These are phyloP conservation scores for Tylochromis polylepis DNA, from an alignment of 2,113 vertebrate genomes.

Conservation along the genomic window DNA sequence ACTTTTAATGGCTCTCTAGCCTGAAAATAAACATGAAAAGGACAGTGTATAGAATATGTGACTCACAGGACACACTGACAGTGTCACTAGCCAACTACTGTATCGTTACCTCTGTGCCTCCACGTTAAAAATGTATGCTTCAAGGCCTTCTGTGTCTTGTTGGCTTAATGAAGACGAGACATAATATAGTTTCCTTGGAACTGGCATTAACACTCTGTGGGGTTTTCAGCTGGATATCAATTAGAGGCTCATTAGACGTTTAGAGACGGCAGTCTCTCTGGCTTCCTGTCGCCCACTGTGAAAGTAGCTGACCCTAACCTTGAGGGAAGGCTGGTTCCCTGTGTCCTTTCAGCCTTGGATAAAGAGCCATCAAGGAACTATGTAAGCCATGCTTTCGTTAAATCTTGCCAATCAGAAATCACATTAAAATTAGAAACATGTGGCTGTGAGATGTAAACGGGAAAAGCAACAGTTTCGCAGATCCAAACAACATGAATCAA, in stretches of 20 bases:
- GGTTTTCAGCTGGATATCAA: conserved; percentile 66
- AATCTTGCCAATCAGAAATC: background rate
- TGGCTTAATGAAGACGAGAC: conserved; percentile 20
- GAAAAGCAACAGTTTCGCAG: background rate
- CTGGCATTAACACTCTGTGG: conserved; percentile 43
- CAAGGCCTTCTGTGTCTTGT: conserved; percentile 25
- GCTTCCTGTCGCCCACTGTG: conserved; percentile 46
- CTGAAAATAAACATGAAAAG: background rate
- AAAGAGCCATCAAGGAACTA: background rate
- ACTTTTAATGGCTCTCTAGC: background rate
- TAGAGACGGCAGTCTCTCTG: conserved; percentile 26
- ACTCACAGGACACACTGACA: background rate
- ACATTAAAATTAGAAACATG: background rate
- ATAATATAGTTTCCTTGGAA: conserved; percentile 19
- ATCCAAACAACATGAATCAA: background rate
- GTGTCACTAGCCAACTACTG: background rate
- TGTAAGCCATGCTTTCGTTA: background rate
- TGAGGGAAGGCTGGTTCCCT: background rate
- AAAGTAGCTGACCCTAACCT: conserved; percentile 46
- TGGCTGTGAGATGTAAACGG: background rate
- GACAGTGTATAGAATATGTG: background rate
- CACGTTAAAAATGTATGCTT: conserved; percentile 36
- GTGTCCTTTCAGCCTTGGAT: background rate
- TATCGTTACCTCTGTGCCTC: background rate
- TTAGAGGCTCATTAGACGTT: conserved; percentile 66